Evolutionary conservation across 92 coral and sea anemone species (phyloP).

Genomic region (Pocillopora grandis): DNA sequence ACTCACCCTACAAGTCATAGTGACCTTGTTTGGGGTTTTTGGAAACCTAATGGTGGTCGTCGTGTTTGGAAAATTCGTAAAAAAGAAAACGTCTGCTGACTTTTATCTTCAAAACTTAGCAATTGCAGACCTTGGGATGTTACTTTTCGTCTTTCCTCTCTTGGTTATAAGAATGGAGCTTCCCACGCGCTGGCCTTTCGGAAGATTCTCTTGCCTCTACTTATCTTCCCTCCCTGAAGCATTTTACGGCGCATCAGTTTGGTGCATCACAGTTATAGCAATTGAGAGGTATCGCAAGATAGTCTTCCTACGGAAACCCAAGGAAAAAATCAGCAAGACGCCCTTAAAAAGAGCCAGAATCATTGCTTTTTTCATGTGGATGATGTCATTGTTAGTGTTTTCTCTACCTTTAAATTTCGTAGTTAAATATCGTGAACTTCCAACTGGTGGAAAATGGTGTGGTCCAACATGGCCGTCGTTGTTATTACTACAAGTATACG

Average conservation of each 20-base stretch:
- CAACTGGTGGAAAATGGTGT: neutral
- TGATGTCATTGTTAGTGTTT: slow-evolving; percentile 9
- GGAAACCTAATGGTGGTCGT: slow-evolving; percentile 47
- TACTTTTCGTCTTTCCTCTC: slow-evolving; percentile 31
- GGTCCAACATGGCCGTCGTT: neutral
- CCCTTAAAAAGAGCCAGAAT: neutral
- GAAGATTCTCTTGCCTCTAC: slow-evolving; percentile 44
- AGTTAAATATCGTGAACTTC: neutral
- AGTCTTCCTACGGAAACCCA: neutral
- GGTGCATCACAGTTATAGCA: slow-evolving; percentile 59
- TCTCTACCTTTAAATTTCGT: slow-evolving; percentile 31
- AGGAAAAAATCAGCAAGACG: neutral
- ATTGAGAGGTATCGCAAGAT: slow-evolving; percentile 38
- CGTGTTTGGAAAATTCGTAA: slow-evolving; percentile 27
- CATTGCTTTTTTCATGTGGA: slow-evolving; percentile 6
- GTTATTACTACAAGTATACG: neutral
- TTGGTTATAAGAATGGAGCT: neutral
- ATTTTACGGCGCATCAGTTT: slow-evolving; percentile 56
- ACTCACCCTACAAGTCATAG: slow-evolving; percentile 1
- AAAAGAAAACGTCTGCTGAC: slow-evolving; percentile 22
- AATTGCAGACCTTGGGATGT: slow-evolving; percentile 55
- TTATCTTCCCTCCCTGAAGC: slow-evolving; percentile 42
- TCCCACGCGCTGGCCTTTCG: slow-evolving; percentile 32
- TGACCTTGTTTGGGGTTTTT: slow-evolving; percentile 42
- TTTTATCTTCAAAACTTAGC: slow-evolving; percentile 54